Percentiles rank a stretch among this genome's conserved stretches.
Conservation (phyloP, 2,113 vertebrate genomes). For the Oreamnos americanus region DNA sequence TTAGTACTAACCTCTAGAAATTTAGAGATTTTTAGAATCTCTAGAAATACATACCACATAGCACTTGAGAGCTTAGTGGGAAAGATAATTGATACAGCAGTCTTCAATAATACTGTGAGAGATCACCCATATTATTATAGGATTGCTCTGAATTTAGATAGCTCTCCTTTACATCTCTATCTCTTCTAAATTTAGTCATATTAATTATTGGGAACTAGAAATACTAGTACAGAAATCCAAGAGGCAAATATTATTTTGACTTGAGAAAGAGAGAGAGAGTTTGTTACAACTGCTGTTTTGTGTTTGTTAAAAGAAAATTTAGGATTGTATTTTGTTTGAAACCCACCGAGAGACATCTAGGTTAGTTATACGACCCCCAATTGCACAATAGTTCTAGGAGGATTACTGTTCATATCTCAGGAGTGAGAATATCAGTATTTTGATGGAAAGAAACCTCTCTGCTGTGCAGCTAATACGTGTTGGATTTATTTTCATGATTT, state of each 20-base stretch:
- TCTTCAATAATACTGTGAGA: not conserved
- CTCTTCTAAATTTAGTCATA: not conserved
- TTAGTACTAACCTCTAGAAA: conserved; percentile 49
- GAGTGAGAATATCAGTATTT: not conserved
- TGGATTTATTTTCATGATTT: not conserved
- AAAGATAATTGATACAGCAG: not conserved
- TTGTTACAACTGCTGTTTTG: not conserved
- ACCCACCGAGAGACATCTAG: not conserved
- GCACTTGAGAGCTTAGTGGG: not conserved
- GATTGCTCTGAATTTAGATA: not conserved
- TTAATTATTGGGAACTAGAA: not conserved
- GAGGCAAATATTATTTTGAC: not conserved
- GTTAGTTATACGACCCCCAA: not conserved
- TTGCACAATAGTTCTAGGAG: not conserved
- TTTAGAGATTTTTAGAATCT: conserved; percentile 48
- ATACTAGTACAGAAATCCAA: not conserved
- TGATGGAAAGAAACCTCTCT: not conserved
- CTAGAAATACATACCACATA: conserved; percentile 50
- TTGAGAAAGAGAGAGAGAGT: not conserved
- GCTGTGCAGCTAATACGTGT: not conserved
- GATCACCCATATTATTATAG: not conserved
- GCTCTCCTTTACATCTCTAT: not conserved
- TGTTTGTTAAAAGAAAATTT: not conserved
- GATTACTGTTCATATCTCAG: not conserved
- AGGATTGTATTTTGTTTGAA: not conserved